Evolutionary conservation across 2,797 vertebrate genomes (phyloP).

Genomic region (Zenarchopterus dispar): DNA sequence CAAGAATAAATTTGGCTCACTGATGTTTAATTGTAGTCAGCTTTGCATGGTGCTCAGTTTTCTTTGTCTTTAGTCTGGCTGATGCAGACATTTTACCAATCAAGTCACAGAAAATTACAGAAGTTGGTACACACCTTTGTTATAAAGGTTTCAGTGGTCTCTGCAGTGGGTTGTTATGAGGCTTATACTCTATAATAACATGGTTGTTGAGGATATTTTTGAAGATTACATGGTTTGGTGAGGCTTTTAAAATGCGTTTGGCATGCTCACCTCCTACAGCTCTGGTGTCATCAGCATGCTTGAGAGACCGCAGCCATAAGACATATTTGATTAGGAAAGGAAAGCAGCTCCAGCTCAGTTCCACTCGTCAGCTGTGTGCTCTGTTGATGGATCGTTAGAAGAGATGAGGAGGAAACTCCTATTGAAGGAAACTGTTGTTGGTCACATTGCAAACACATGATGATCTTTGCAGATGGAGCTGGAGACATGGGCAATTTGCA

Average conservation of each 20-base stretch:
- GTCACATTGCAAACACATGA: slow-evolving; percentile 55
- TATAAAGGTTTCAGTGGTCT: slow-evolving; percentile 44
- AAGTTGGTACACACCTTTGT: slow-evolving; percentile 43
- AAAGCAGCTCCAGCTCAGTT: slow-evolving; percentile 42
- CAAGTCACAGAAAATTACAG: slow-evolving; percentile 35
- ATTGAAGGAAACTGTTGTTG: slow-evolving; percentile 57
- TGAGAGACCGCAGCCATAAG: slow-evolving; percentile 60
- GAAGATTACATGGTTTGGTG: slow-evolving; percentile 69
- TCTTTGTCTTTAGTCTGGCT: slow-evolving; percentile 5
- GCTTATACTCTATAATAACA: slow-evolving; percentile 58
- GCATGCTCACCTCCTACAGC: slow-evolving; percentile 54
- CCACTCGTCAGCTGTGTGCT: slow-evolving; percentile 46
- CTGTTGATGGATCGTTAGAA: slow-evolving; percentile 51
- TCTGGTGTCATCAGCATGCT: slow-evolving; percentile 57
- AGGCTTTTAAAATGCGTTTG: slow-evolving; percentile 70
- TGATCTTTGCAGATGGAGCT: slow-evolving; percentile 72
- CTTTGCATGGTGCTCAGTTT: slow-evolving; percentile 8
- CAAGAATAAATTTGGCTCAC: no score
- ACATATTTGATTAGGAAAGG: slow-evolving; percentile 61
- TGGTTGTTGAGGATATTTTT: slow-evolving; percentile 61
- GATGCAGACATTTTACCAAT: slow-evolving; percentile 31
- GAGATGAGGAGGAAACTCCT: slow-evolving; percentile 63
- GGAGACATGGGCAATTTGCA: slow-evolving; percentile 73
- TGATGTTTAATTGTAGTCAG: no score
- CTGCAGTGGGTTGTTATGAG: slow-evolving; percentile 36